phyloP scores from a whole-genome alignment of 2,797 vertebrate genomes.

The Onychomys torridus region DNA sequence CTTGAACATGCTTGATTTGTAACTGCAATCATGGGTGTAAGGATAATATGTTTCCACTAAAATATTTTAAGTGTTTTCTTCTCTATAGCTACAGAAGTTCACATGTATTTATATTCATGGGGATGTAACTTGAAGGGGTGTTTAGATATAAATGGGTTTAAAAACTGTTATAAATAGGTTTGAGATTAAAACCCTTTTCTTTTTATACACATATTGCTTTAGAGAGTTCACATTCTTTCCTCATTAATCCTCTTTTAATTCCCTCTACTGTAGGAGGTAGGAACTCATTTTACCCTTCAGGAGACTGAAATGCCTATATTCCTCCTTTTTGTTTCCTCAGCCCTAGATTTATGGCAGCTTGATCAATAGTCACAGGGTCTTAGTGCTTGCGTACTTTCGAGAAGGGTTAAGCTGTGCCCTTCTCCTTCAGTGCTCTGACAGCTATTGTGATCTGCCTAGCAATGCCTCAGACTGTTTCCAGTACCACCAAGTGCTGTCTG shows the following conservation, averaged over 20 bases:
- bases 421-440: not conserved
- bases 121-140: not conserved
- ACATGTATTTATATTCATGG: not conserved
- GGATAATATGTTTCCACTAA: not conserved
- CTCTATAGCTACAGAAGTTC: not conserved
- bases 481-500: not conserved
- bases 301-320: not conserved
- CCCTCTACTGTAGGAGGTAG: not conserved
- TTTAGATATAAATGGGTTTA: conserved; percentile 29
- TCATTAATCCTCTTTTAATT: not conserved
- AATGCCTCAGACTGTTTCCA: not conserved
- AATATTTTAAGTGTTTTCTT: conserved; percentile 38
- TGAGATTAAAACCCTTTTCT: not conserved
- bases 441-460: not conserved
- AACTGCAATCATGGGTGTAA: not conserved
- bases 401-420: not conserved
- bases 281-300: conserved; percentile 9
- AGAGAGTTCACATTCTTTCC: not conserved
- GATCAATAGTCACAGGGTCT: not conserved
- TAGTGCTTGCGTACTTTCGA: conserved; percentile 41
- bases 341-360: not conserved
- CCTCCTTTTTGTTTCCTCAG: conserved; percentile 30
- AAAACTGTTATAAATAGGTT: conserved; percentile 11
- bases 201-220: conserved; percentile 2
- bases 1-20: not conserved